These are phyloP conservation scores for Megaceryle alcyon DNA, from an alignment of 2,797 vertebrate genomes.

Conservation along the genomic window DNA sequence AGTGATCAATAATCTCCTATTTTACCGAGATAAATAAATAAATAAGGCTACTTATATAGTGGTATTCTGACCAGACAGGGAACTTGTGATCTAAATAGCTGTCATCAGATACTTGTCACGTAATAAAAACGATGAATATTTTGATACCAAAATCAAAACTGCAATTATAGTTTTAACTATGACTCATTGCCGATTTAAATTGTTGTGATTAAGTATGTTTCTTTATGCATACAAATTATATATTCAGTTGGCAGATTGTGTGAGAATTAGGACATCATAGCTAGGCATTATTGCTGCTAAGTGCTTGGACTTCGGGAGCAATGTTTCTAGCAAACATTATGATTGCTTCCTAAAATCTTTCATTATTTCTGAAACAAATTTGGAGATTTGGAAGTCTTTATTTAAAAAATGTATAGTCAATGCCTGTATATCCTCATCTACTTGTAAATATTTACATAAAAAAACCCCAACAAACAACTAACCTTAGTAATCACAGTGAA, in stretches of 20 bases:
- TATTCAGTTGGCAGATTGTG: background rate
- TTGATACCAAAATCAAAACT: constrained; percentile 65
- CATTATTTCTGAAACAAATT: background rate
- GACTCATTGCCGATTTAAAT: constrained; percentile 61
- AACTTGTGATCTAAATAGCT: background rate
- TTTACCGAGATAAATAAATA: background rate
- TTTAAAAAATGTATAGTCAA: background rate
- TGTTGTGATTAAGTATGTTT: constrained; percentile 55
- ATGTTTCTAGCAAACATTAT: background rate
- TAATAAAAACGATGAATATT: constrained; percentile 57
- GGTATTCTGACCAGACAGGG: background rate
- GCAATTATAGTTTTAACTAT: constrained; percentile 57
- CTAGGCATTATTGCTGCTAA: background rate
- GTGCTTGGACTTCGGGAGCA: background rate
- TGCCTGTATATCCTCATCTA: background rate
- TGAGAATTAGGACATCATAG: constrained; percentile 4
- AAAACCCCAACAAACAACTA: background rate
- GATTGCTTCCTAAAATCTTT: background rate
- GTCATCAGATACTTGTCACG: constrained; percentile 19
- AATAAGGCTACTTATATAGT: background rate
- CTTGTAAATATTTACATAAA: background rate
- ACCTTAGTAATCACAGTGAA: background rate
- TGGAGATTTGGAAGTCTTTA: background rate
- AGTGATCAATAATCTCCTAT: background rate
- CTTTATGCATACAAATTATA: constrained; percentile 58